Conservation (phyloP, 1,140 invertebrate species). For the Drosophila nannoptera region DNA sequence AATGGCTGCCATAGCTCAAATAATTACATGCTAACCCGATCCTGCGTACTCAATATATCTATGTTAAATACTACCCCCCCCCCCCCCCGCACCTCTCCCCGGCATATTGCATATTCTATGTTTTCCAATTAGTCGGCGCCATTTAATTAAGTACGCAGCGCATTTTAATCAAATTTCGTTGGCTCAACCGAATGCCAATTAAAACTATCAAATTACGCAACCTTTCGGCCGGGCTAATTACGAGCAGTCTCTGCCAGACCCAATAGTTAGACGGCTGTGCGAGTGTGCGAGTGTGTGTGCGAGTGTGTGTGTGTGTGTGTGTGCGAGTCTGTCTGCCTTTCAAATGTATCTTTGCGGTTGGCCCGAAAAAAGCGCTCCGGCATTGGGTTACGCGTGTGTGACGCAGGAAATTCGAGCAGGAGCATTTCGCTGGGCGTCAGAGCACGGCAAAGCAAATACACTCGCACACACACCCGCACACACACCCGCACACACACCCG, state of each 20-base stretch:
- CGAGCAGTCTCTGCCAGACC: constrained; percentile 39
- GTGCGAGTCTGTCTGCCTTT: constrained; percentile 8
- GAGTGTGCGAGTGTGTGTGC: constrained; percentile 24
- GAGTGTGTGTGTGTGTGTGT: constrained; percentile 2
- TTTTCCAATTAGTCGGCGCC: constrained; percentile 23
- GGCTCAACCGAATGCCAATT: constrained; percentile 61
- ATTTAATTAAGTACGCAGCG: constrained; percentile 36
- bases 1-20: too few species aligned
- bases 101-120: not conserved
- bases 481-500: constrained; percentile 19
- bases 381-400: constrained; percentile 44
- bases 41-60: too few species aligned
- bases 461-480: constrained; percentile 10
- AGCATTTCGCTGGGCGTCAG: constrained; percentile 42
- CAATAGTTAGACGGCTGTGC: not conserved
- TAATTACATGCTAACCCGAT: too few species aligned
- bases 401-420: constrained; percentile 55
- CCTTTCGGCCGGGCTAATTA: constrained; percentile 54
- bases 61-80: too few species aligned
- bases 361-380: constrained; percentile 60
- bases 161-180: constrained; percentile 46
- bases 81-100: too few species aligned
- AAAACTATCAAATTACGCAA: constrained; percentile 73
- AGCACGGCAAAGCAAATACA: constrained; percentile 23
- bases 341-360: constrained; percentile 51